Base-by-base conservation (phyloP, 2,113 vertebrate genomes). In the Phalacrocorax aristotelis region DNA sequence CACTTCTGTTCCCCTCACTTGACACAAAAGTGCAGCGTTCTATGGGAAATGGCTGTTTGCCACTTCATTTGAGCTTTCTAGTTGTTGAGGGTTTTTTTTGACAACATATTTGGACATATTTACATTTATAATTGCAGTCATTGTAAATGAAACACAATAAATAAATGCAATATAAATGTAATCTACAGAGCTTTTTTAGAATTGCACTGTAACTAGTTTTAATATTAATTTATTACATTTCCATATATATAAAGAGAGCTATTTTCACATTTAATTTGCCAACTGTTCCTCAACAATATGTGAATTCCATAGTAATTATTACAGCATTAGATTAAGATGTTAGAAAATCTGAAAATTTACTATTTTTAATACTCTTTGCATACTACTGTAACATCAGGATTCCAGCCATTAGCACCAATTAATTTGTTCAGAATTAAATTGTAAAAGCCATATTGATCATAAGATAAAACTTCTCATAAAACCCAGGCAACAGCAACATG, bases 91-190 rank as follows among this genome's bases (percentile, higher is more conserved):
- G 17, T n/a, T 46, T n/a, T 46, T 75, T 81, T 66, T 52, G 40
- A n/a, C 38, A 84, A 61, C 48, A 25, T n/a, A 70, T 69, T 71
- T 61, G 81, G 74, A 68, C 26, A 52, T 64, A 65, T 72, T 94
- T 97, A 91, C 93, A 95, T 93, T 95, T 97, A 96, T 95, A 92
- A 93, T 80, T 96, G 95, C 95, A 95, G 75, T 93, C 76, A 93
- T 90, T 95, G 77, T 42, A 93, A 92, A 87, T 8, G 4, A 89
- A 97, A 81, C 49, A 69, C 48, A 72, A 77, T 29, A 85, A 94
- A 93, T 89, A 94, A 94, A 87, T 94, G 96, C 82, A 92, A 96
- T 97, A 95, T 96, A 96, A 96, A 97, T 96, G 95, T 92, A 95
- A 94, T 72, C 23, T 85, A 65, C 32, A 32, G 52, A 65, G 36